These are phyloP conservation scores for Horisme vitalbata DNA, from an alignment of 2,888 invertebrate species.

Conservation along the genomic window DNA sequence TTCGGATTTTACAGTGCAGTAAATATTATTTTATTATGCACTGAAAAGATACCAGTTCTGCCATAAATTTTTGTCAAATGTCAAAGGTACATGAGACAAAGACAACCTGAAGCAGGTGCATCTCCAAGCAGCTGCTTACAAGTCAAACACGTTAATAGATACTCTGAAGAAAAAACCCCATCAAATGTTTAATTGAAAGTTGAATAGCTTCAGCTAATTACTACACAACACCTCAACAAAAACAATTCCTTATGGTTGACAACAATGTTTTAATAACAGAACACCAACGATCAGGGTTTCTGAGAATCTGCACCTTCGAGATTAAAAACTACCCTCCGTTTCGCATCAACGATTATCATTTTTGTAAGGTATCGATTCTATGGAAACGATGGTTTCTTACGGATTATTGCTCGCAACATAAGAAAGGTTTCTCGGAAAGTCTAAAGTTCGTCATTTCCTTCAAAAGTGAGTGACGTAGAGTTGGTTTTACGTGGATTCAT, in stretches of 20 bases:
- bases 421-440: constrained; percentile 17
- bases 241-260: constrained; percentile 29
- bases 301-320: constrained; percentile 33
- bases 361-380: constrained; percentile 17
- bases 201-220: constrained; percentile 36
- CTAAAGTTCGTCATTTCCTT: constrained; percentile 8
- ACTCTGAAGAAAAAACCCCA: constrained; percentile 43
- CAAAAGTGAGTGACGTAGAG: constrained; percentile 9
- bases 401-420: constrained; percentile 14
- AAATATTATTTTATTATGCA: neutral
- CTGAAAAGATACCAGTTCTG: constrained; percentile 33
- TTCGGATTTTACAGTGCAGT: neutral
- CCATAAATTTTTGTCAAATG: constrained; percentile 55
- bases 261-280: constrained; percentile 30
- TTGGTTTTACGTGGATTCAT: constrained; percentile 11
- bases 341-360: constrained; percentile 16
- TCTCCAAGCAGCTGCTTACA: constrained; percentile 28
- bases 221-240: constrained; percentile 14
- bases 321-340: constrained; percentile 27
- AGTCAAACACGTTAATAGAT: constrained; percentile 43
- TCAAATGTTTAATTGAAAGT: constrained; percentile 40
- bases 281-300: constrained; percentile 28
- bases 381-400: constrained; percentile 22
- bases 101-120: constrained; percentile 58
- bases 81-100: constrained; percentile 63